A percentile compares a stretch with the other conserved stretches of the same genome.
These are phyloP conservation scores for Chaetops frenatus DNA, from an alignment of 2,113 vertebrate species.

Conservation along the genomic window DNA sequence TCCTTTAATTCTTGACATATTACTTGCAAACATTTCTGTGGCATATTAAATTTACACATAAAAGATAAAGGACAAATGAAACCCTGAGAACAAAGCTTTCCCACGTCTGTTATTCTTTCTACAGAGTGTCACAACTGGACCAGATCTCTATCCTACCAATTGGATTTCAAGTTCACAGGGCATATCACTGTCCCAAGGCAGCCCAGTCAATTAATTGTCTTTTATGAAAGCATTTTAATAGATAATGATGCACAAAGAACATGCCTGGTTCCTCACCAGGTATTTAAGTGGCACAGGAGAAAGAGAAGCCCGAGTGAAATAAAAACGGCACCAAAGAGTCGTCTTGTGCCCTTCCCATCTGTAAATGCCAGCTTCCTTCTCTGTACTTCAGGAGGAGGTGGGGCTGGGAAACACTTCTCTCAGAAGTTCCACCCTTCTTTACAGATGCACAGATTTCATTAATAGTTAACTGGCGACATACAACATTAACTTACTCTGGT, in stretches of 20 bases:
- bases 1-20: not conserved
- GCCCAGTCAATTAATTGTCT: not conserved
- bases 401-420: slow-evolving; percentile 44
- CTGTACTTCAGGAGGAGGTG: slow-evolving; percentile 43
- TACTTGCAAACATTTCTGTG: not conserved
- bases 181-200: slow-evolving; percentile 2
- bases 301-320: not conserved
- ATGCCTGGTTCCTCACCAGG: not conserved
- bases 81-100: slow-evolving; percentile 25
- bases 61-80: not conserved
- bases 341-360: slow-evolving; percentile 16
- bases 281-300: not conserved
- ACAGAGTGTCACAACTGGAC: not conserved
- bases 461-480: slow-evolving; percentile 51
- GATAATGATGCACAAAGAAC: not conserved
- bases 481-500: slow-evolving; percentile 40
- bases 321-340: slow-evolving; percentile 14
- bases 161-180: not conserved
- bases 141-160: slow-evolving; percentile 6
- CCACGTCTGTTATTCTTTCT: not conserved
- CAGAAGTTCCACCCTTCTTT: slow-evolving; percentile 52
- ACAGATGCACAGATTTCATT: slow-evolving; percentile 56
- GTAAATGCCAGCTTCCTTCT: slow-evolving; percentile 12
- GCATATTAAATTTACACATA: not conserved
- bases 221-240: slow-evolving; percentile 36